Conservation (phyloP, 64 coral and sea anemone genomes). For the Astreopora myriophthalma region DNA sequence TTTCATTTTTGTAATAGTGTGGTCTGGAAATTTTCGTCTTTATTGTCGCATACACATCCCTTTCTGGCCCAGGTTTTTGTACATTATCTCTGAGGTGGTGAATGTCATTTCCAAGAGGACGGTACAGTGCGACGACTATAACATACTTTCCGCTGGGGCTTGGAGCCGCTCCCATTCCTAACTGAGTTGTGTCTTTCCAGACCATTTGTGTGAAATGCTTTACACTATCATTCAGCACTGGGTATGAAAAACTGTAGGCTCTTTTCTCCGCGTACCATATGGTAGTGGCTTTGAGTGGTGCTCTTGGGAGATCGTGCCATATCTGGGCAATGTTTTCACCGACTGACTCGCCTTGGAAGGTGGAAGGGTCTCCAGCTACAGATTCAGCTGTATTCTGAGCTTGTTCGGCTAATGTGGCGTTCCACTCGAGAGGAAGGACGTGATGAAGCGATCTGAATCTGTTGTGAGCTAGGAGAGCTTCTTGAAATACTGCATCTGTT, state of each 20-base stretch:
- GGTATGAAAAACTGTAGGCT: conserved; percentile 82
- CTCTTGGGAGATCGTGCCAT: conserved; percentile 88
- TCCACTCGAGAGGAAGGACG: conserved; percentile 80
- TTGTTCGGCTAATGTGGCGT: conserved; percentile 74
- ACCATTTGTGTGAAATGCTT: conserved; percentile 88
- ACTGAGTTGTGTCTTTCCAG: conserved; percentile 74
- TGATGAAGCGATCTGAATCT: conserved; percentile 77
- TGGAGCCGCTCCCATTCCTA: conserved; percentile 83
- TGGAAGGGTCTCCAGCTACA: conserved; percentile 77
- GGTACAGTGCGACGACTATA: conserved; percentile 88
- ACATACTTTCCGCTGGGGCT: conserved; percentile 84
- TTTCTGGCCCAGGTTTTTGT: conserved; percentile 51
- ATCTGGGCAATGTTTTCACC: conserved; percentile 95
- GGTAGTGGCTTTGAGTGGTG: conserved; percentile 84
- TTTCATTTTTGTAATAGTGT: background rate
- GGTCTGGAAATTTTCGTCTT: conserved; percentile 80
- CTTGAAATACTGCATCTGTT: conserved; percentile 69
- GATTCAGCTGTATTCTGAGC: conserved; percentile 82
- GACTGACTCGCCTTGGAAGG: conserved; percentile 60
- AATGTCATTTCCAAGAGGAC: conserved; percentile 74
- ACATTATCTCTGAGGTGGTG: conserved; percentile 80
- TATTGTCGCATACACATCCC: conserved; percentile 87
- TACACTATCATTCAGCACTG: conserved; percentile 65
- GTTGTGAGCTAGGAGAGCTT: conserved; percentile 81
- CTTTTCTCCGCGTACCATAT: conserved; percentile 88